Base-by-base conservation (phyloP, 1,140 invertebrate species). In the Harlomillsia oculata region DNA sequence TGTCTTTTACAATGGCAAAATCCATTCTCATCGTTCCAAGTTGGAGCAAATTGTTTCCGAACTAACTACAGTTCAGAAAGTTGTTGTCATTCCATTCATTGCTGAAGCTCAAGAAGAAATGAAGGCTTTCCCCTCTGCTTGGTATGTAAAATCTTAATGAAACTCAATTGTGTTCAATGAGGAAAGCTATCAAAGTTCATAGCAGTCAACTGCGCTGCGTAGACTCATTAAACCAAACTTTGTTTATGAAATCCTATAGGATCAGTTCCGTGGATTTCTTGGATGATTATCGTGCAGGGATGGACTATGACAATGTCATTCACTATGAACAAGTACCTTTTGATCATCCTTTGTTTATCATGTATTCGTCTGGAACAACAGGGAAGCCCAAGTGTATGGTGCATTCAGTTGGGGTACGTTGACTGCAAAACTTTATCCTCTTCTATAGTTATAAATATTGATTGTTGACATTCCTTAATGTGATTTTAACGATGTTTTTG, bases 281-380 rank as follows among this genome's bases (percentile, higher is more conserved):
- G 9, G 14, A 43, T 2, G 36, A 45, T 41, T 54, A 56, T 28
- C 34, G 45, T 4, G 44, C 21, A 13, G 18, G 30, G 1, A 56
- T 60, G 32, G n/a, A n/a, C n/a, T n/a, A n/a, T n/a, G n/a, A n/a
- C n/a, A 32, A 29, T 2, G 20, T 26, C 11, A 23, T 61, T 28
- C 51, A 63, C 18, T 80, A 77, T 72, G 72, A 73, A 55, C 77
- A 80, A 67, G 71, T 81, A 9, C 72, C 78, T 1, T 81, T 81
- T 60, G 71, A 75, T 67, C 76, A 81, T 68, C 80, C 80, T 11
- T 65, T 80, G n/a, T 79, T 74, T 64, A 77, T 81, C 39, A 74
- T 82, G 71, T 81, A 79, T 66, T 77, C 76, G 5, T 78, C 76
- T 3, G 80, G 80, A 4, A 81, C 80, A 5, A 81, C 80, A 4